Base-by-base conservation (phyloP, 1,140 invertebrate genomes). In the Cardiocondyla obscurior region DNA sequence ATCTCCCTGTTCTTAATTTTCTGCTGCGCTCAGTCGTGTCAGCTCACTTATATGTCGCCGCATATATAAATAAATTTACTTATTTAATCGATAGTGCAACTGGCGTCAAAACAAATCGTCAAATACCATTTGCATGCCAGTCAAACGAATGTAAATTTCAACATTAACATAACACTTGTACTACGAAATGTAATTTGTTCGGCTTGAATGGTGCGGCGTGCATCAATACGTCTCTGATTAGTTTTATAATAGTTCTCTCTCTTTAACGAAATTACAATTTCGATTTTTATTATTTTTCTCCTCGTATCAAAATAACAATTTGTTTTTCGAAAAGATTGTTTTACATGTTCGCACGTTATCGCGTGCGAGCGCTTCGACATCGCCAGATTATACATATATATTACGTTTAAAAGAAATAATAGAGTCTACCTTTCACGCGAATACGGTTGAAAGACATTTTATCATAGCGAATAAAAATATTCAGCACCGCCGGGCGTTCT, bases 101-200 rank as follows among this genome's bases (percentile, higher is more conserved):
- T n/a, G 57, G n/a, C 33, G 19, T 2, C 33, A 30, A 36, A 53
- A 12, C 16, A 25, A 10, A 36, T 65, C 33, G 12, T 51, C 60
- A 30, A 79, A 67, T 55, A 19, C 25, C n/a, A 14, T 42, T 57
- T 22, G 33, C 33, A 36, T 55, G 49, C 3, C 16, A 28, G 25
- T 55, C 19, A 36, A 57, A 73, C 36, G 8, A 3, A 73, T 73
- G 51, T 49, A 73, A 57, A 73, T 73, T 57, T 39, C 8, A 16
- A n/a, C 69, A 57, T 73, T 73, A 73, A 51, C 69, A 73, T 73
- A 57, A 73, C 69, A 57, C 33, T 53, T 72, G 67, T 72, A 72
- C 22, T 16, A 55, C 36, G 8, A 14, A 39, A 16, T 36, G 12
- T 36, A 57, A 55, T 8, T 55, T 22, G 19, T 30, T 44, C 22